Base-by-base conservation (phyloP, 2,113 vertebrate species). In the Cebus imitator region DNA sequence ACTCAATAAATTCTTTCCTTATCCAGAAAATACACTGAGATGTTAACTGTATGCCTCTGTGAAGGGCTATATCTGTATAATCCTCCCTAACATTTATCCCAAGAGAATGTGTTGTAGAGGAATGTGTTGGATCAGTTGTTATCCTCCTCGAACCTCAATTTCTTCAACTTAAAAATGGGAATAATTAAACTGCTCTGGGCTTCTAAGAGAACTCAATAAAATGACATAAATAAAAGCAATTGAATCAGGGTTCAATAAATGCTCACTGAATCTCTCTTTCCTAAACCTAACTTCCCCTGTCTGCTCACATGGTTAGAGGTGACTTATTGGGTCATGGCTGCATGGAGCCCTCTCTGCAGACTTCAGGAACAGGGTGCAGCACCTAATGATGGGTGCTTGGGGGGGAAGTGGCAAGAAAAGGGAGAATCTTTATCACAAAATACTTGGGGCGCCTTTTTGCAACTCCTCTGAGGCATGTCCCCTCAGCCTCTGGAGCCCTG, bases 321-420 rank as follows among this genome's bases (percentile, higher is more conserved):
- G 32, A 50, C 1, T 48, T 27, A 35, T 4, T 43, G 32, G 64
- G 6, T 20, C 3, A 0, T 32, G 43, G 4, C 4, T 43, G 57
- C 5, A 5, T 0, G 13, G 5, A 20, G 4, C 7, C 8, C 4
- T 1, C 18, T 11, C 18, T 13, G 17, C 3, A 32, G 5, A 27
- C 21, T 0, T 40, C 20, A 4, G 83, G 0, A 6, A 5, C 25
- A 25, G 52, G 40, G 5, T 6, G 4, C 3, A 1, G 13, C 2
- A 17, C 43, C 43, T 89, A 2, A 37, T 0, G 2, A 11, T 2
- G 4, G 35, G n/a, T 35, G 27, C 12, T 1, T n/a, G 5, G 20
- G 9, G 0, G 10, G 4, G 4, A 8, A 18, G 35, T 11, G 3
- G 32, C 13, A 25, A 73, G 76, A 75, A 43, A 32, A 87, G 32